A percentile compares a stretch with the other conserved stretches of the same genome.
Evolutionary conservation across 2,113 vertebrate species (phyloP).

Genomic region (Sorex fumeus): DNA sequence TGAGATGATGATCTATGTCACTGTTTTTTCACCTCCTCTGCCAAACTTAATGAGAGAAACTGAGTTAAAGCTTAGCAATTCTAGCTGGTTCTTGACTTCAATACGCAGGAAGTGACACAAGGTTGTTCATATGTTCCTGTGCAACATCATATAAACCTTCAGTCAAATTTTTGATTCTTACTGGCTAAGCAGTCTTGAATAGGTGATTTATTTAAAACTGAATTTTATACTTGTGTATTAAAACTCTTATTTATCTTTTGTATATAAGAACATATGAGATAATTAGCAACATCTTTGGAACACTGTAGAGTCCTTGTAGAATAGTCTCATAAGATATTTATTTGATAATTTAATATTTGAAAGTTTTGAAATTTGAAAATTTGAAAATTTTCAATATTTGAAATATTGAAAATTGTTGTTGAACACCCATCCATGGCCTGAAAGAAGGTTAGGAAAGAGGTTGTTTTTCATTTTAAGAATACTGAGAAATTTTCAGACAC

Average conservation of each 20-base stretch:
- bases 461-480: neutral
- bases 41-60: neutral
- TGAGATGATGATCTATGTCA: neutral
- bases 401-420: neutral
- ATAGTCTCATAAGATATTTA: neutral
- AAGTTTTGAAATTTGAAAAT: too few relatives aligned
- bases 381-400: too few relatives aligned
- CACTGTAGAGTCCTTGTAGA: neutral
- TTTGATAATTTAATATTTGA: too few relatives aligned
- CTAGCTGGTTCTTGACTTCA: neutral
- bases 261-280: neutral
- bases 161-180: neutral
- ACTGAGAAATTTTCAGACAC: neutral
- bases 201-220: slow-evolving; percentile 1
- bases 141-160: neutral
- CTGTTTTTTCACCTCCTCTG: neutral
- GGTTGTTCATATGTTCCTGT: neutral
- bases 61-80: neutral
- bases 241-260: neutral
- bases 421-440: neutral
- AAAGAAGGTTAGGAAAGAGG: neutral
- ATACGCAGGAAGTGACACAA: neutral
- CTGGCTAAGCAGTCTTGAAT: neutral
- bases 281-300: neutral
- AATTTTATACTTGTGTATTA: neutral